A percentile compares a stretch with the other conserved stretches of the same genome.
Conservation (phyloP, 2,797 vertebrate species). For the Serranus cabrilla region DNA sequence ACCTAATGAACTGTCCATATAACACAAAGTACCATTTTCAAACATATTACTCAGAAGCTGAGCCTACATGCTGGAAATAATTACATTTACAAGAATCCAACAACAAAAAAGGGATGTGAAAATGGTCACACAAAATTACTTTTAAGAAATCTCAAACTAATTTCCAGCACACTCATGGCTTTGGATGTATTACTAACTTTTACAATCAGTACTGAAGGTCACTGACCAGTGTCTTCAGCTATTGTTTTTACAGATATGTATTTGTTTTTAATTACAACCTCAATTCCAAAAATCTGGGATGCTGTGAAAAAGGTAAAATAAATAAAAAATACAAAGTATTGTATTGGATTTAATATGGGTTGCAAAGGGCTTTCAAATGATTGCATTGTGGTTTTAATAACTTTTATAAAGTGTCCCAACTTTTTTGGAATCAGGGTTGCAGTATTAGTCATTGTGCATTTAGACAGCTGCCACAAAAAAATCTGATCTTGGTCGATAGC, state of each 20-base stretch:
- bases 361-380: too few relatives aligned
- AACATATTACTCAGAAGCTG: neutral
- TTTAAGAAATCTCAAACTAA: neutral
- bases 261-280: too few relatives aligned
- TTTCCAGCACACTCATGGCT: neutral
- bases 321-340: too few relatives aligned
- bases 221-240: neutral
- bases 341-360: too few relatives aligned
- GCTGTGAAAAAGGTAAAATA: too few relatives aligned
- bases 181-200: neutral
- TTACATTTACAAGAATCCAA: neutral
- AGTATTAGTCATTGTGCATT: too few relatives aligned
- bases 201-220: neutral
- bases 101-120: neutral
- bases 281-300: too few relatives aligned
- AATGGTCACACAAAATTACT: neutral
- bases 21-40: neutral
- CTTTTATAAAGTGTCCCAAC: too few relatives aligned
- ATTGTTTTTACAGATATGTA: neutral
- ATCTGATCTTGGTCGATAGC: too few relatives aligned
- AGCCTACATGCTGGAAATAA: neutral
- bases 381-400: too few relatives aligned
- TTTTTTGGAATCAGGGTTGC: too few relatives aligned
- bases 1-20: neutral
- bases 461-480: too few relatives aligned